Evolutionary conservation across 2,797 vertebrate species (phyloP), one percentile per base, ranked within the genome.

Genomic region (Hyperoplus lanceolatus): DNA sequence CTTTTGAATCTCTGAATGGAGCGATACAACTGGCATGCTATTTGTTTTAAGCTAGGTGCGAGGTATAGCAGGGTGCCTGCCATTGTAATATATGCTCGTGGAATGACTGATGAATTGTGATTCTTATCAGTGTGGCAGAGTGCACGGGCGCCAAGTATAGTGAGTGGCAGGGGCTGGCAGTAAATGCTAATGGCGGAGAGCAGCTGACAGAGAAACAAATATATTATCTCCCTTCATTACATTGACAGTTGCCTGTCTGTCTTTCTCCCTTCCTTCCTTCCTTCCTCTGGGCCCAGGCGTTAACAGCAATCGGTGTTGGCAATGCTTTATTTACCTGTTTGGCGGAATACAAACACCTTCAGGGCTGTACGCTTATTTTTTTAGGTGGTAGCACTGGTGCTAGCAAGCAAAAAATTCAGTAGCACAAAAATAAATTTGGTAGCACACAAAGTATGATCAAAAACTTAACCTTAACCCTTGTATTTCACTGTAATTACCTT

Each of bases 141-240:
- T 85, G 90, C 84, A 89, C 62, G 75, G 81, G 87, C 75, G 86
- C 88, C 77, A 85, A 83, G 83, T 81, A 29, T 29, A 58, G 85
- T 93, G 94, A 95, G 90, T 94, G 93, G 91, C 92, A 93, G 92
- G 75, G 75, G 78, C 85, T 92, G 92, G 91, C 88, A 92, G 92
- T 90, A 94, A 95, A 94, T 94, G 93, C 93, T 93, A 95, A 95
- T 94, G 82, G 91, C 85, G 89, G 91, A 88, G 87, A 87, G 86
- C 91, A 88, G 91, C 89, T 94, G 92, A 95, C 92, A 92, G 83
- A 91, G 89, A 91, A 86, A 92, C 92, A 80, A 94, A 93, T 94
- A 29, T 94, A 95, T 94, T 90, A 94, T 91, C 92, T 90, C 74
- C 90, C 89, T 95, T 94, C 92, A 95, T 95, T 95, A 94, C 89